Conservation (phyloP, 2,113 vertebrate species). For the Dasyprocta punctata region DNA sequence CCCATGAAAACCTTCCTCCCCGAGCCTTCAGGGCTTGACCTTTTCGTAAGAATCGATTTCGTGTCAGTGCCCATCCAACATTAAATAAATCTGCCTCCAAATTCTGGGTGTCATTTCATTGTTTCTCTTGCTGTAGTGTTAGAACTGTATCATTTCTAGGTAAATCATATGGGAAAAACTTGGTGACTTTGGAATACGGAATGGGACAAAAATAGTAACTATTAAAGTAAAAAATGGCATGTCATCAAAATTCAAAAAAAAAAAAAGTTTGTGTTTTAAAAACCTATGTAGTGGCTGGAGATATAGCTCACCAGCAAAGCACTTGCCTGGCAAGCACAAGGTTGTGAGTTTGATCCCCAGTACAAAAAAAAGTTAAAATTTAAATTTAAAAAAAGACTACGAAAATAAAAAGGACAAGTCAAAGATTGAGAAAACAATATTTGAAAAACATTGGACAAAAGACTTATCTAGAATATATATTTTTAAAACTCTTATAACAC, state of each 20-base stretch:
- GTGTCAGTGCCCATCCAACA: no score
- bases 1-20: no score
- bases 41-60: no score
- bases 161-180: background rate
- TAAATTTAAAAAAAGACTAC: no score
- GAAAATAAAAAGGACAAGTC: background rate
- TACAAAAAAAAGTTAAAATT: no score
- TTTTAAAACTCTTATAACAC: background rate
- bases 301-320: no score
- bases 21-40: no score
- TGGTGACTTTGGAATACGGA: background rate
- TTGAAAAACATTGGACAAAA: background rate
- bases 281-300: background rate
- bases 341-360: no score
- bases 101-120: no score
- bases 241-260: background rate
- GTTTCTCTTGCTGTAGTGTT: background rate
- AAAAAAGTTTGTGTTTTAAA: slow-evolving; percentile 27
- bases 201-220: background rate
- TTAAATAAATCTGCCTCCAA: no score
- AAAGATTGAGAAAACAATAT: background rate
- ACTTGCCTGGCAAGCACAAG: no score
- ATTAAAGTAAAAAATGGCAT: background rate
- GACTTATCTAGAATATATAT: slow-evolving; percentile 9
- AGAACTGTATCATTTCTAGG: background rate